Percentiles rank a stretch among this genome's conserved stretches.
Evolutionary conservation across 2,888 invertebrate genomes (phyloP).

Genomic region (Hypsopygia costalis): DNA sequence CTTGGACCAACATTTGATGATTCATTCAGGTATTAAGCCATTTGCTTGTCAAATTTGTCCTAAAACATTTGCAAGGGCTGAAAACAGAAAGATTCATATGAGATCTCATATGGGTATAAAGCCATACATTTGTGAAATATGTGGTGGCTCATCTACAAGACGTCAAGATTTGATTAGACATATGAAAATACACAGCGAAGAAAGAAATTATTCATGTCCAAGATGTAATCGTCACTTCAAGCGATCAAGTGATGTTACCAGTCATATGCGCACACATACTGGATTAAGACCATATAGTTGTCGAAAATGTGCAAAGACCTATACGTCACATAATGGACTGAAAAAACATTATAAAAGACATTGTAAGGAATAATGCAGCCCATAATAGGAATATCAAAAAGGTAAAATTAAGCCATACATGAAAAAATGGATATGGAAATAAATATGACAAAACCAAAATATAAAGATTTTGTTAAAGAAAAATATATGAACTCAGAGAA

Average conservation of each 20-base stretch:
- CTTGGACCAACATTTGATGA: slow-evolving; percentile 43
- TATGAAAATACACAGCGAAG: slow-evolving; percentile 36
- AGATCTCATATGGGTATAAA: slow-evolving; percentile 69
- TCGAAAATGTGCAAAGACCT: slow-evolving; percentile 29
- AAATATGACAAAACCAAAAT: slow-evolving; percentile 4
- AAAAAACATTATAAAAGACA: slow-evolving; percentile 30
- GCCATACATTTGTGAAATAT: slow-evolving; percentile 70
- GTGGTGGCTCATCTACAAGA: slow-evolving; percentile 47
- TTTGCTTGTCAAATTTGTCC: slow-evolving; percentile 51
- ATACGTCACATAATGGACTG: slow-evolving; percentile 35
- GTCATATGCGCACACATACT: slow-evolving; percentile 37
- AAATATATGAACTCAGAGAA: too few species aligned
- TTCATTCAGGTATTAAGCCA: slow-evolving; percentile 46
- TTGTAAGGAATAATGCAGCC: slow-evolving; percentile 17
- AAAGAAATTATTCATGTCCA: slow-evolving; percentile 32
- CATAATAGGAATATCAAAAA: too few species aligned
- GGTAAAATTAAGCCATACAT: too few species aligned
- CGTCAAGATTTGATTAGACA: slow-evolving; percentile 36
- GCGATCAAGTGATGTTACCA: slow-evolving; percentile 31
- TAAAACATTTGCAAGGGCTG: slow-evolving; percentile 51
- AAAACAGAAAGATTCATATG: slow-evolving; percentile 68
- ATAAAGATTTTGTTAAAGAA: too few species aligned
- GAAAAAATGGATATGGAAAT: too few species aligned
- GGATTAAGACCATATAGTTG: slow-evolving; percentile 33
- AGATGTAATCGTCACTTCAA: slow-evolving; percentile 34